These are phyloP conservation scores for Liposcelis brunnea DNA, from an alignment of 2,888 invertebrate species.

Conservation along the genomic window DNA sequence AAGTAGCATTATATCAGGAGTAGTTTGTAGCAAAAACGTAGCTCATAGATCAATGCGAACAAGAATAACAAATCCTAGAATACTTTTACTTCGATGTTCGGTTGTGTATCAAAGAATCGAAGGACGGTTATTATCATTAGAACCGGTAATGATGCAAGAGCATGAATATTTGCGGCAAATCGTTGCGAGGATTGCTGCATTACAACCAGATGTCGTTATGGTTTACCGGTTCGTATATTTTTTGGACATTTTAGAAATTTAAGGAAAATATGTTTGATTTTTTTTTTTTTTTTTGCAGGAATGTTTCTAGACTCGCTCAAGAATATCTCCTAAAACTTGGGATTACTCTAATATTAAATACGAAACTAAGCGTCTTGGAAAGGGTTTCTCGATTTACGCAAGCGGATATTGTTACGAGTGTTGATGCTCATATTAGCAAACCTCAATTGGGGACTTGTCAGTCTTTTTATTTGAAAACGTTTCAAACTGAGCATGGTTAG, in stretches of 20 bases:
- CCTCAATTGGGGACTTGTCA: conserved; percentile 72
- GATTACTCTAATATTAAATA: conserved; percentile 75
- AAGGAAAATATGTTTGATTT: too few relatives aligned
- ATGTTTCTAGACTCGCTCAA: conserved; percentile 52
- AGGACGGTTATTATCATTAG: conserved; percentile 81
- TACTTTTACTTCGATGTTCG: conserved; percentile 72
- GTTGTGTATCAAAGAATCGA: conserved; percentile 91
- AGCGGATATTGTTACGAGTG: conserved; percentile 69
- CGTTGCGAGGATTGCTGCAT: conserved; percentile 65
- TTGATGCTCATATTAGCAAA: conserved; percentile 63
- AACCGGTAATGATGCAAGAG: conserved; percentile 89
- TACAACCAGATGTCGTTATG: conserved; percentile 73
- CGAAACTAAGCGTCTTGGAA: conserved; percentile 65
- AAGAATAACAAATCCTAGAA: conserved; percentile 62
- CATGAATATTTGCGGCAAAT: conserved; percentile 71
- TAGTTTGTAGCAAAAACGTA: conserved; percentile 87
- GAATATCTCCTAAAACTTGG: conserved; percentile 61
- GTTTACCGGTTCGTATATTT: conserved; percentile 41
- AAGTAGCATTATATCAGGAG: conserved; percentile 66
- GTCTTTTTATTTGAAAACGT: conserved; percentile 54
- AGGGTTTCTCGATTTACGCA: conserved; percentile 59
- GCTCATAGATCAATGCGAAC: conserved; percentile 78
- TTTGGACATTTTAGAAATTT: too few relatives aligned
- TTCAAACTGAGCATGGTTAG: conserved; percentile 31
- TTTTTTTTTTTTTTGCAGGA: conserved; percentile 11